Base-by-base conservation (phyloP, 2,113 vertebrate species). In the Pangasianodon gigas region DNA sequence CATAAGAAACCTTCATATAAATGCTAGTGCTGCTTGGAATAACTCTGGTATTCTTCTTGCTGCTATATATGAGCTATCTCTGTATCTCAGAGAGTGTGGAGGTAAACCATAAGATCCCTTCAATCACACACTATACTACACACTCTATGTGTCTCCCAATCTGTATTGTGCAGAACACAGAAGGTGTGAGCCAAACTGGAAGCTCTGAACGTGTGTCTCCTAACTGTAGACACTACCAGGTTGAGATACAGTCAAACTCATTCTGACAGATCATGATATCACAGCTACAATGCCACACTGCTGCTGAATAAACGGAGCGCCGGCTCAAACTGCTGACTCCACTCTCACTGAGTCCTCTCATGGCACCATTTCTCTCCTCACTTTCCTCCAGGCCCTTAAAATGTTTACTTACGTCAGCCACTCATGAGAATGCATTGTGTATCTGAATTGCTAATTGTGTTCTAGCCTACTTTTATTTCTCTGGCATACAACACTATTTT, bases 361-460 rank as follows among this genome's bases (percentile, higher is more conserved):
- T 13, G 48, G 69, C 51, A 75, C 54, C 41, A 32, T 77, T 79
- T 87, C 74, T 79, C 86, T 79, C 74, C 74, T 87, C 54, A 48
- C 54, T 77, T 79, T 74, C 62, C 54, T n/a, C 74, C 16, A 48
- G 74, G 86, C 74, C 52, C 56, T 87, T 87, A n/a, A 77, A 87
- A 60, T 79, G 86, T 88, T 89, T 77, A 51, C 83, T 82, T 60
- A 56, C 51, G 89, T 92, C 91, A 93, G 89, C 91, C 91, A 87
- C 89, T 91, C 81, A 75, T 88, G 87, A 87, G 86, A 90, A 92
- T 75, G 60, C 67, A 77, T 77, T 41, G 69, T 77, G 69, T 88
- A 88, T 89, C 88, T 85, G 82, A 91, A 92, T 91, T 86, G 90
- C 88, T 93, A 93, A 93, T 92, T 93, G 89, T 81, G 75, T 89